phyloP scores from a whole-genome alignment of 2,113 vertebrate genomes.

The Guaruba guarouba region DNA sequence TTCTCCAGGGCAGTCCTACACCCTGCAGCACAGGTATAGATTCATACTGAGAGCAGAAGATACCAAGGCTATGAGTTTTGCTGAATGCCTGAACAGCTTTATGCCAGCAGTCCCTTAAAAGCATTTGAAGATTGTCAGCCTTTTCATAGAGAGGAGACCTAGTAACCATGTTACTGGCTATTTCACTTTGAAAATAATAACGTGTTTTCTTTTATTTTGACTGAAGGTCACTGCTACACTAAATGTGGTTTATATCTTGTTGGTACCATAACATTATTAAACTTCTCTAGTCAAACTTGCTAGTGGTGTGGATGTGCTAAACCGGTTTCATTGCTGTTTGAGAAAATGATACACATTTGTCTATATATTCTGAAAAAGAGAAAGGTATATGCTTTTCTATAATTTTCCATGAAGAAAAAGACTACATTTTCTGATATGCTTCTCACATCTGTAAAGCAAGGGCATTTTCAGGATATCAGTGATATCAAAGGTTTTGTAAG shows the following conservation, averaged over 20 bases:
- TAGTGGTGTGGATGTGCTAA: neutral
- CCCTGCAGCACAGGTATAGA: neutral
- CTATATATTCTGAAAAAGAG: neutral
- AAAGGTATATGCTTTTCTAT: neutral
- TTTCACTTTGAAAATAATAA: neutral
- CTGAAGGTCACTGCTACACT: neutral
- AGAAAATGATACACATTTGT: neutral
- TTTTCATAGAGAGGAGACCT: neutral
- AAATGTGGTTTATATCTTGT: neutral
- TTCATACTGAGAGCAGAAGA: neutral
- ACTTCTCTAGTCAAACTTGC: neutral
- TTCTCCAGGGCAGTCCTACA: neutral
- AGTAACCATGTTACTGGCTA: neutral
- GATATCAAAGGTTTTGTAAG: neutral
- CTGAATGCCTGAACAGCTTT: neutral
- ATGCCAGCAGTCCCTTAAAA: neutral
- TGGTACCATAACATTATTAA: neutral
- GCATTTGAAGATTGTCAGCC: neutral
- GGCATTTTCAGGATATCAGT: neutral
- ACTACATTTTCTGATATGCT: neutral
- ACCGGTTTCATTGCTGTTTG: neutral
- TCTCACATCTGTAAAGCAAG: neutral
- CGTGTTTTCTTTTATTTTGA: neutral
- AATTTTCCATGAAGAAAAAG: neutral
- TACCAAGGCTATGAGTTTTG: neutral